A percentile compares a stretch with the other conserved stretches of the same genome.
phyloP scores from a whole-genome alignment of 2,113 vertebrate species.

The Megalops atlanticus region DNA sequence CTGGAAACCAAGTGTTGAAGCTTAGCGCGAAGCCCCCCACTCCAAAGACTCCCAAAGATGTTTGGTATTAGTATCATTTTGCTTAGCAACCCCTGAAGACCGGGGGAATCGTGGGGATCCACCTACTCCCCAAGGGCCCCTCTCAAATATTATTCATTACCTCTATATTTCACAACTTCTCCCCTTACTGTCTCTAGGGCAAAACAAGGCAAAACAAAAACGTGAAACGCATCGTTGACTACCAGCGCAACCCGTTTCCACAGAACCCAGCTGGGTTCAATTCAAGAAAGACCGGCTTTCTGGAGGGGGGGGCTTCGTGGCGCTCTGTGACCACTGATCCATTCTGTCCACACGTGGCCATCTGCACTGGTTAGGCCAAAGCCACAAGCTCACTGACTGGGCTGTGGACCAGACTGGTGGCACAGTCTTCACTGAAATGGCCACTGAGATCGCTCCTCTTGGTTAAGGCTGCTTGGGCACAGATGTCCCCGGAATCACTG shows the following conservation, averaged over 20 bases:
- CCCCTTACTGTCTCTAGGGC: slow-evolving; percentile 1
- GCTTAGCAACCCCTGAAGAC: slow-evolving; percentile 3
- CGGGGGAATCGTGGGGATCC: neutral
- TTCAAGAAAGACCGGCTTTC: neutral
- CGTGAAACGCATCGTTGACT: neutral
- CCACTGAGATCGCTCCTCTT: too few relatives aligned
- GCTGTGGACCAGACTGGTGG: neutral
- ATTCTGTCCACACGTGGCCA: neutral
- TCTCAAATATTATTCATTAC: slow-evolving; percentile 6
- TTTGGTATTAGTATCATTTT: neutral
- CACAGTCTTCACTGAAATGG: too few relatives aligned
- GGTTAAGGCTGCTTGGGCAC: too few relatives aligned
- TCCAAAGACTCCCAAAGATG: neutral
- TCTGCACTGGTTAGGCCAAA: neutral
- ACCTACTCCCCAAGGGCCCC: neutral
- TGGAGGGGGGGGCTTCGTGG: neutral
- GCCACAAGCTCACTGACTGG: neutral
- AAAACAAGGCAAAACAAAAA: neutral
- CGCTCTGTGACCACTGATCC: neutral
- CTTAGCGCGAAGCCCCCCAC: neutral
- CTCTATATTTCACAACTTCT: neutral
- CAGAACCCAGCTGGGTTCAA: neutral
- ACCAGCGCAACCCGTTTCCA: neutral
- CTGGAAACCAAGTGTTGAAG: neutral
- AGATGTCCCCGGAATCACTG: too few relatives aligned